Percentiles rank a stretch among this genome's conserved stretches.
Conservation (phyloP, 2,797 vertebrate genomes). For the Cirrhinus mrigala region DNA sequence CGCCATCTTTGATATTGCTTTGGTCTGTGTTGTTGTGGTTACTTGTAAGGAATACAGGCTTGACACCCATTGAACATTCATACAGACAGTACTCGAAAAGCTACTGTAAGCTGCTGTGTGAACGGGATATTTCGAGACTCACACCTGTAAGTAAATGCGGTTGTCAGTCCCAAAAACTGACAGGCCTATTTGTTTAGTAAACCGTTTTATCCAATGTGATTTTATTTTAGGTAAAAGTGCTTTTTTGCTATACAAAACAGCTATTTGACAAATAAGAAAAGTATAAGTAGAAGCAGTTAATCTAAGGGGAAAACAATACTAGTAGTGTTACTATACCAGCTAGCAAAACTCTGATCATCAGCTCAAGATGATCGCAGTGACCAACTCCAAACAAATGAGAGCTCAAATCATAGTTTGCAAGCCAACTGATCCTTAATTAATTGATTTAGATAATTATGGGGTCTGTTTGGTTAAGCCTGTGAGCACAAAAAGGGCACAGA, state of each 20-base stretch:
- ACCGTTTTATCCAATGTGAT: too few species aligned
- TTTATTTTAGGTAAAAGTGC: too few species aligned
- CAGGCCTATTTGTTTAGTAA: too few species aligned
- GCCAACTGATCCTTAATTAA: slow-evolving; percentile 29
- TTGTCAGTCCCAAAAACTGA: too few species aligned
- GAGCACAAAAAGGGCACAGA: slow-evolving; percentile 12
- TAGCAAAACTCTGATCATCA: neutral
- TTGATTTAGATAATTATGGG: slow-evolving; percentile 30
- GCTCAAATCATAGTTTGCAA: neutral
- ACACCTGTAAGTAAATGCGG: too few species aligned
- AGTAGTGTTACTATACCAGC: neutral
- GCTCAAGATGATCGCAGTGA: neutral
- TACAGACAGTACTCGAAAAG: too few species aligned
- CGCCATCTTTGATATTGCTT: too few species aligned
- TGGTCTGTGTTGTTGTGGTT: too few species aligned
- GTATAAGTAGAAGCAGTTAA: neutral
- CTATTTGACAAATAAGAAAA: neutral
- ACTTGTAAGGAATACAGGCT: too few species aligned
- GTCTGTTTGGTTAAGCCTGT: neutral
- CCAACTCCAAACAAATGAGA: slow-evolving; percentile 8
- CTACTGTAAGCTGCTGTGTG: too few species aligned
- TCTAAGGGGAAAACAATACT: neutral
- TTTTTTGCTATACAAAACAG: neutral
- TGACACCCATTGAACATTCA: too few species aligned
- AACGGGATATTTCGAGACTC: too few species aligned